Conservation (phyloP, 2,797 vertebrate genomes). For the Poecilia velifera region DNA sequence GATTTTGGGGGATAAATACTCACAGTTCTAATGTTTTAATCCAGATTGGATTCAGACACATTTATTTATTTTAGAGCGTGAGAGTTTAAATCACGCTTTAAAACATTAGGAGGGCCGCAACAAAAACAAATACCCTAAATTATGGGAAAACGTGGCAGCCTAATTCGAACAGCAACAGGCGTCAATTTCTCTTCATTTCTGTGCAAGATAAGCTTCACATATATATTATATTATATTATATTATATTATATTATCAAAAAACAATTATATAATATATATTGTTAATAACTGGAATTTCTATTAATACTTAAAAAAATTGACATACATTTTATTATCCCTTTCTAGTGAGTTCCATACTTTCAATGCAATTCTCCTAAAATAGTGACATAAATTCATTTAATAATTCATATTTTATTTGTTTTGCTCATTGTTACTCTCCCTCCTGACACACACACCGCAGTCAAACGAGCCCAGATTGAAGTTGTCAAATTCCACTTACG, state of each 20-base stretch:
- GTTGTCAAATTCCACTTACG: slow-evolving; percentile 47
- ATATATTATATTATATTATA: background rate
- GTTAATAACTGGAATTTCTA: background rate
- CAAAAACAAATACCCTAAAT: slow-evolving; percentile 60
- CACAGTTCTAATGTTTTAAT: slow-evolving; percentile 79
- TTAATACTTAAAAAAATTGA: background rate
- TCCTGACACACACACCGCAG: slow-evolving; percentile 12
- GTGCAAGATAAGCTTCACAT: background rate
- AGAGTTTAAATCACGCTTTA: slow-evolving; percentile 64
- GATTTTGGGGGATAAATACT: slow-evolving; percentile 77
- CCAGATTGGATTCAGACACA: slow-evolving; percentile 74
- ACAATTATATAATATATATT: background rate
- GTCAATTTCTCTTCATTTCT: slow-evolving; percentile 22
- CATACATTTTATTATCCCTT: background rate
- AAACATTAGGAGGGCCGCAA: slow-evolving; percentile 25
- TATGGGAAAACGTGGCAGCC: slow-evolving; percentile 37
- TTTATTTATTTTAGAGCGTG: slow-evolving; percentile 73
- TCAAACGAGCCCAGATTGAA: slow-evolving; percentile 38
- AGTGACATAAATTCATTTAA: background rate
- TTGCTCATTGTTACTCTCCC: slow-evolving; percentile 24
- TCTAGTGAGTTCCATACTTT: background rate
- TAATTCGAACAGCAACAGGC: slow-evolving; percentile 31
- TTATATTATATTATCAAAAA: background rate
- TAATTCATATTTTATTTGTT: background rate
- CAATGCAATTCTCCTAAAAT: slow-evolving; percentile 14